These are phyloP conservation scores for Rhincodon typus DNA, from an alignment of 2,797 vertebrate species.

Conservation along the genomic window DNA sequence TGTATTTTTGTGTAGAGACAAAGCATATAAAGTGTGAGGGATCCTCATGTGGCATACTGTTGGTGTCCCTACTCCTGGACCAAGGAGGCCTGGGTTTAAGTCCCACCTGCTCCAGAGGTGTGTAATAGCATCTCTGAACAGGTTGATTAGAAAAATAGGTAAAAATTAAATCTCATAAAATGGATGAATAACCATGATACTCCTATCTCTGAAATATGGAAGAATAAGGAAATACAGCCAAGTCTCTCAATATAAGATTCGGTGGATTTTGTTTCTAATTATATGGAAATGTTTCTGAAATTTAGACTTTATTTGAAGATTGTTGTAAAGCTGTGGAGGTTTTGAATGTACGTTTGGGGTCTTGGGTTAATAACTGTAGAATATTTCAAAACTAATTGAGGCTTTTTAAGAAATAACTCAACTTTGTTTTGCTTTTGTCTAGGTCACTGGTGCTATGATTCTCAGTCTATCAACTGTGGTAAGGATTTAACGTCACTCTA, in stretches of 20 bases:
- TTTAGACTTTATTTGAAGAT: background rate
- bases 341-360: background rate
- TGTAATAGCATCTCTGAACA: too few species aligned
- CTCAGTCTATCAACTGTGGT: constrained; percentile 46
- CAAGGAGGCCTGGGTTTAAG: too few species aligned
- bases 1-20: background rate
- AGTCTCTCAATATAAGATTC: background rate
- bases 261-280: background rate
- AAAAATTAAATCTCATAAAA: background rate
- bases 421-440: constrained; percentile 41
- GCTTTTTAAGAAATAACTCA: background rate
- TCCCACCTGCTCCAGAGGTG: too few species aligned
- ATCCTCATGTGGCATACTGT: too few species aligned
- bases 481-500: background rate
- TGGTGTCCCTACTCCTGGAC: too few species aligned
- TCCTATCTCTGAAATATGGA: background rate
- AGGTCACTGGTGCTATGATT: constrained; percentile 64
- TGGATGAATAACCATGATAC: background rate
- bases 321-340: background rate
- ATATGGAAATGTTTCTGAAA: background rate
- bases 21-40: background rate
- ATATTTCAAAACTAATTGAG: background rate
- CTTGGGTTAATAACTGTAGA: background rate
- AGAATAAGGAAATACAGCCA: background rate
- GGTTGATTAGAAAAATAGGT: too few species aligned